Evolutionary conservation across 2,797 vertebrate species (phyloP).

Genomic region (Premnoplex brunnescens): DNA sequence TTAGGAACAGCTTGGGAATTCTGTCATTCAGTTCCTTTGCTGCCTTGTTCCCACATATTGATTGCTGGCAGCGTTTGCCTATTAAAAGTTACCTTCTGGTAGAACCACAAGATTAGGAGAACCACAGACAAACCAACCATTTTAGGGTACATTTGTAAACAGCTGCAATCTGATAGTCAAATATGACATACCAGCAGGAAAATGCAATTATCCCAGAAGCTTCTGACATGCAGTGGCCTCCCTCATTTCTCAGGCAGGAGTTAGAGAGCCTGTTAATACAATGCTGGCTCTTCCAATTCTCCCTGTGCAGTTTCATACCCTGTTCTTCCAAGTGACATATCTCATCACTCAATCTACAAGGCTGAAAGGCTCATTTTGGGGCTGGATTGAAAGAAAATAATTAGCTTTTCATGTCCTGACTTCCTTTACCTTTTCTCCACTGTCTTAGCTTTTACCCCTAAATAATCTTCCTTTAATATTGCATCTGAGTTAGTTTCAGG

Average conservation of each 20-base stretch:
- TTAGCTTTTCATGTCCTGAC: neutral
- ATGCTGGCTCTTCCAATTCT: neutral
- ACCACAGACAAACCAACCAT: neutral
- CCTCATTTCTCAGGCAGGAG: neutral
- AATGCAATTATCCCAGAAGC: neutral
- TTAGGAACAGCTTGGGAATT: slow-evolving; percentile 49
- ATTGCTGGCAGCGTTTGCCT: neutral
- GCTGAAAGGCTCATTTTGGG: neutral
- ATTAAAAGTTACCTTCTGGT: neutral
- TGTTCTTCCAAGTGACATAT: neutral
- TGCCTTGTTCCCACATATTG: slow-evolving; percentile 9
- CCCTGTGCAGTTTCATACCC: neutral
- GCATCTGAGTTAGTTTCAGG: neutral
- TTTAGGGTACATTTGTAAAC: neutral
- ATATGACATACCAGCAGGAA: neutral
- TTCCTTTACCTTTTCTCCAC: neutral
- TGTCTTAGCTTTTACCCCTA: neutral
- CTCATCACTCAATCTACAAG: neutral
- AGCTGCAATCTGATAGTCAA: neutral
- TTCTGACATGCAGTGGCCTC: neutral
- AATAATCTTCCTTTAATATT: neutral
- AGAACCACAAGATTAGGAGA: neutral
- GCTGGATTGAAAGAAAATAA: neutral
- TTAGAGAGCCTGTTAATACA: neutral
- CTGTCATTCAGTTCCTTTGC: slow-evolving; percentile 27